Evolutionary conservation across 2,797 vertebrate genomes (phyloP), one percentile per base, ranked within the genome.

Genomic region (Uromys caudimaculatus): DNA sequence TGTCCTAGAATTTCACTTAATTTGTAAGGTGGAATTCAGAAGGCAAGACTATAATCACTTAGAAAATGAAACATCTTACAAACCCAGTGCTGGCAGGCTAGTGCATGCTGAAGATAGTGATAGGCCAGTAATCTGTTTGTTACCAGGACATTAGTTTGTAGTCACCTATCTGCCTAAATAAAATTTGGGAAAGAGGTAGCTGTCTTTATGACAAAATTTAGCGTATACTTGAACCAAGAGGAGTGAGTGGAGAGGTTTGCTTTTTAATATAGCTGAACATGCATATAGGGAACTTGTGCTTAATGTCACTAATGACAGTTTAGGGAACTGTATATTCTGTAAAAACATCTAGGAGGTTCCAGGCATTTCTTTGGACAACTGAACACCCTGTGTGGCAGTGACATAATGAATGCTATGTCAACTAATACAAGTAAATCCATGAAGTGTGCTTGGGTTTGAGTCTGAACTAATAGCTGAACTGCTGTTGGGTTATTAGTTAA

Each of bases 221-320:
- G 32, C 38, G 3, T 64, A 27, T 87, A 52, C 29, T 86, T 88
- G 23, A 0, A 76, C 56, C 58, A 85, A 47, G 79, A 91, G 71
- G 52, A 67, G 83, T 23, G 78, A 2, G 3, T 86, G 7, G 2
- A 27, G 1, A 41, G 23, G 23, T 92, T 92, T 87, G 52, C 71
- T 96, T 96, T 94, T 67, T 50, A 91, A 62, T 23, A 84, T 47
- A 83, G 24, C 3, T 73, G 41, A 85, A 21, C 82, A n/a, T 89
- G 67, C 44, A 47, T 83, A 58, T 71, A 54, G 78, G 86, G 89
- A 90, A 21, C 35, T 44, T 44, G 0, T 81, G 92, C 23, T 85
- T 12, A 82, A 12, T 35, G 29, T 47, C 56, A 38, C 10, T 50
- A 3, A 0, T 62, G 44, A 64, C 41, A 69, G 8, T 47, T 16